A percentile compares a stretch with the other conserved stretches of the same genome.
These are phyloP conservation scores for Stratiomys singularior DNA, from an alignment of 2,888 invertebrate species.

Conservation along the genomic window DNA sequence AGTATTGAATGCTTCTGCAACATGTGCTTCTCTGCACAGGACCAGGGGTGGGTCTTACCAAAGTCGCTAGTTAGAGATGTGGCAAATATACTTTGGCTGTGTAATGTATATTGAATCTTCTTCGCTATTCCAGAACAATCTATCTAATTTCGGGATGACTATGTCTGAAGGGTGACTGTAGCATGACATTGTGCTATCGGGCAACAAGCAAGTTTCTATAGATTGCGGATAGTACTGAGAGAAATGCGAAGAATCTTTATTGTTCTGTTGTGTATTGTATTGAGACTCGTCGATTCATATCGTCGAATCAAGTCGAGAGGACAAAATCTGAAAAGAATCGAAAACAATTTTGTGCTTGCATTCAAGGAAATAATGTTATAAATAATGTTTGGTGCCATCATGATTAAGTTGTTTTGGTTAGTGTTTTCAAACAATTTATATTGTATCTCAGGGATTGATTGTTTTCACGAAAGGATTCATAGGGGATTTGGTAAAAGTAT, in stretches of 20 bases:
- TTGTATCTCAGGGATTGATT: not conserved
- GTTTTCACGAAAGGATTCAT: no score
- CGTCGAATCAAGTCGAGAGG: not conserved
- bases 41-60: not conserved
- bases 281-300: conserved; percentile 14
- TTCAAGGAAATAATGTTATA: conserved; percentile 33
- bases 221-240: conserved; percentile 8
- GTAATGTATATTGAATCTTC: conserved; percentile 1
- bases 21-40: not conserved
- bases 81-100: conserved; percentile 3
- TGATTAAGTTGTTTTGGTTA: conserved; percentile 41
- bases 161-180: not conserved
- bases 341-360: conserved; percentile 44
- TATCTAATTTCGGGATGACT: conserved; percentile 35
- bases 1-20: conserved; percentile 17
- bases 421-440: conserved; percentile 25
- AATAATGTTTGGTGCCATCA: conserved; percentile 40
- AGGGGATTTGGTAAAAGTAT: no score
- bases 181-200: conserved; percentile 19
- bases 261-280: not conserved
- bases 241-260: conserved; percentile 14
- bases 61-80: not conserved
- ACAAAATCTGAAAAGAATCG: conserved; percentile 38
- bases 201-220: conserved; percentile 25
- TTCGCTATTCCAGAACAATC: conserved; percentile 18